Evolutionary conservation across 2,888 invertebrate genomes (phyloP).

Genomic region (Eutolmus rufibarbis): DNA sequence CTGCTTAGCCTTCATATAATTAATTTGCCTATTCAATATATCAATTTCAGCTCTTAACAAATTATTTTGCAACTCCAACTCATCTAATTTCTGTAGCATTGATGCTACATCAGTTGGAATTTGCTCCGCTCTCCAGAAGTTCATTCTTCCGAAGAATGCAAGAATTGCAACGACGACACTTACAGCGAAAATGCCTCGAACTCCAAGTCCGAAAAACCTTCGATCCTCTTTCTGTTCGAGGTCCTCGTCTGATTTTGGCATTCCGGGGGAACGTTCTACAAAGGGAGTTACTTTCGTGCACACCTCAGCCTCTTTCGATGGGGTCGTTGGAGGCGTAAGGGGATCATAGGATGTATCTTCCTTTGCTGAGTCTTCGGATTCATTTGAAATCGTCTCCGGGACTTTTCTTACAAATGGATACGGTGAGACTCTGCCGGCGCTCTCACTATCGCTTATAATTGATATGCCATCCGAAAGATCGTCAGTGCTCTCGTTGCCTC

Average conservation of each 20-base stretch:
- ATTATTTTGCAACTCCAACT: conserved; percentile 58
- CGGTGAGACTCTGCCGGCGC: conserved; percentile 57
- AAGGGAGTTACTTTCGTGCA: not conserved
- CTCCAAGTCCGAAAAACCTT: not conserved
- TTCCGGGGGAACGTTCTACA: not conserved
- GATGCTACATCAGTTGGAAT: conserved; percentile 41
- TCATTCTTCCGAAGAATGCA: conserved; percentile 54
- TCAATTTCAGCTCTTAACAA: conserved; percentile 60
- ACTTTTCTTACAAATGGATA: conserved; percentile 47
- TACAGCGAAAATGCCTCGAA: conserved; percentile 53
- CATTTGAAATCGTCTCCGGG: not conserved
- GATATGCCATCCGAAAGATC: conserved; percentile 62
- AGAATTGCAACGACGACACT: conserved; percentile 53
- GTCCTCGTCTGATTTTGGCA: not conserved
- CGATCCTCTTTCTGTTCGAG: not conserved
- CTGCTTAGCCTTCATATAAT: conserved; percentile 45
- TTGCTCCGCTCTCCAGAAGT: not conserved
- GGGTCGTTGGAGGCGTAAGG: conserved; percentile 37
- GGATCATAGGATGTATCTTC: not conserved
- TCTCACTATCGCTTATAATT: conserved; percentile 61
- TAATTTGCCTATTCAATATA: conserved; percentile 57
- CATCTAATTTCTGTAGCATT: conserved; percentile 51
- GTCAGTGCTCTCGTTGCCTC: conserved; percentile 49
- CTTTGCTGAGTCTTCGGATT: not conserved
- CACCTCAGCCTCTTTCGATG: not conserved